phyloP scores from a whole-genome alignment of 2,113 vertebrate genomes.

The Oncorhynchus tshawytscha region DNA sequence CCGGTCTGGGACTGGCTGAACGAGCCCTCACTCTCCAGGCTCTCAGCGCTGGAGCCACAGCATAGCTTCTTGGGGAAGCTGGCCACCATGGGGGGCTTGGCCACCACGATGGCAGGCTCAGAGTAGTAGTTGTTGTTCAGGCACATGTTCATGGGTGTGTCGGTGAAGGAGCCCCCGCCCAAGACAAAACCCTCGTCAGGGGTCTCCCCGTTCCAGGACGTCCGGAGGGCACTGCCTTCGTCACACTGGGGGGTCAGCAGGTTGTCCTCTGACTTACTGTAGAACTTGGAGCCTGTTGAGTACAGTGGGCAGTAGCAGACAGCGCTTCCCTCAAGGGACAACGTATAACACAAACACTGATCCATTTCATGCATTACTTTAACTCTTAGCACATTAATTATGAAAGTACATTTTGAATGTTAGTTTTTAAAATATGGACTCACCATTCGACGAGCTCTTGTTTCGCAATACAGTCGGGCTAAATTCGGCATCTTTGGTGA shows the following conservation, averaged over 20 bases:
- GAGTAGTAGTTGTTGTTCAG: conserved; percentile 67
- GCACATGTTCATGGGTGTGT: conserved; percentile 61
- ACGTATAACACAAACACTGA: neutral
- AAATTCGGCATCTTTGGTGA: conserved; percentile 75
- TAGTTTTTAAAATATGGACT: conserved; percentile 33
- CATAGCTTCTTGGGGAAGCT: conserved; percentile 56
- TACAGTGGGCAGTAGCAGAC: conserved; percentile 6
- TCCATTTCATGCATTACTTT: neutral
- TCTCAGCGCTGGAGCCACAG: conserved; percentile 59
- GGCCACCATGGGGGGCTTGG: conserved; percentile 55
- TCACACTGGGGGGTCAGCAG: conserved; percentile 75
- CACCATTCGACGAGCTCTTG: conserved; percentile 77
- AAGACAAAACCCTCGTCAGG: conserved; percentile 56
- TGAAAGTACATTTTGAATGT: neutral
- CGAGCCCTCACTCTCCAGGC: conserved; percentile 41
- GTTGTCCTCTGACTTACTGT: conserved; percentile 91
- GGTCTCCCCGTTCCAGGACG: conserved; percentile 76
- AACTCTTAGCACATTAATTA: neutral
- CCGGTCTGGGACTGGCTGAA: conserved; percentile 45
- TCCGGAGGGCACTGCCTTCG: conserved; percentile 42
- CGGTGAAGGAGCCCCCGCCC: conserved; percentile 47
- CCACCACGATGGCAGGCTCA: conserved; percentile 53
- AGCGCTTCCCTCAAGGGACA: neutral
- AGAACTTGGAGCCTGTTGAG: conserved; percentile 80
- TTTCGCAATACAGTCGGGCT: conserved; percentile 70